phyloP scores from a whole-genome alignment of 2,113 vertebrate species.

The Corythornis cristatus region DNA sequence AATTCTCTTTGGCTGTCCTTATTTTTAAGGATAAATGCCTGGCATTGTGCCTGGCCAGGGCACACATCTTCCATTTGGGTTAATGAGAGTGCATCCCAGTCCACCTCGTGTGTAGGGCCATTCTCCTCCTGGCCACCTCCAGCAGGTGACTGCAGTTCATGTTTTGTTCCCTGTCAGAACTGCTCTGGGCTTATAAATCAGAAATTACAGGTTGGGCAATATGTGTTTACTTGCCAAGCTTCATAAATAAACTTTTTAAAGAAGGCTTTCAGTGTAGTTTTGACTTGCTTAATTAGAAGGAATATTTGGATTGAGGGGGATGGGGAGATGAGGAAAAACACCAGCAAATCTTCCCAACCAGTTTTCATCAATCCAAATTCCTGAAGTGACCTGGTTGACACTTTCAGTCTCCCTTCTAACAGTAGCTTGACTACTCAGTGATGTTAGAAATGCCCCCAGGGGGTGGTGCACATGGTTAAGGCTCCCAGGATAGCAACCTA shows the following conservation, averaged over 20 bases:
- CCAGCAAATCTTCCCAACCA: background rate
- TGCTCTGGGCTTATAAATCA: background rate
- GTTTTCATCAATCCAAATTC: slow-evolving; percentile 2
- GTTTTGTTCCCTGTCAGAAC: background rate
- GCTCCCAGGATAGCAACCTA: background rate
- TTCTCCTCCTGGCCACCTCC: background rate
- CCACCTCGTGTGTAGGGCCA: background rate
- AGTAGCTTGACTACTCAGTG: background rate
- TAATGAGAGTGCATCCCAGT: slow-evolving; percentile 38
- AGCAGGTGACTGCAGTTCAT: slow-evolving; percentile 18
- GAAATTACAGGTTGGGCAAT: background rate
- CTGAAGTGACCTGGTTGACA: background rate
- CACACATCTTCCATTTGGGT: background rate
- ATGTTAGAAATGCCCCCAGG: background rate
- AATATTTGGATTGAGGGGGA: background rate
- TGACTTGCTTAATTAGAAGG: background rate
- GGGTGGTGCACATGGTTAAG: background rate
- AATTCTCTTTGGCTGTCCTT: slow-evolving; percentile 2
- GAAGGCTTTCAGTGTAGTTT: background rate
- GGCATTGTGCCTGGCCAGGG: background rate
- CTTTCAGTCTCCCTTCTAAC: background rate
- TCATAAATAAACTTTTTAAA: background rate
- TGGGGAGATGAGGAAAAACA: background rate
- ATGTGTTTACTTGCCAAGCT: background rate
- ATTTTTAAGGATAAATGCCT: background rate